Base-by-base conservation (phyloP, 2,888 invertebrate species). In the Antitype chi region DNA sequence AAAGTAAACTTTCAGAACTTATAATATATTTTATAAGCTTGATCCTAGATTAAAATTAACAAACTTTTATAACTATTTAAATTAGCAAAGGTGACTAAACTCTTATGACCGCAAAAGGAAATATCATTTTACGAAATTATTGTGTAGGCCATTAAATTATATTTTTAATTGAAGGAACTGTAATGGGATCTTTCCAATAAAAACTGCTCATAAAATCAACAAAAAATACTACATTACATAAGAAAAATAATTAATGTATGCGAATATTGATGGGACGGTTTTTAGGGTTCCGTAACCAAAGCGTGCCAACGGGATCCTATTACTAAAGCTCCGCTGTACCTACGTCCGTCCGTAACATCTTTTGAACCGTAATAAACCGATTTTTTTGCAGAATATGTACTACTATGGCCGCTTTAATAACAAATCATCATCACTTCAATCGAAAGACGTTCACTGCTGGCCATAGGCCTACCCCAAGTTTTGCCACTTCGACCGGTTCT, bases 21-120 rank as follows among this genome's bases (percentile, higher is more conserved):
- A 62, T 23, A 70, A 78, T 28, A 63, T 60, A 76, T 64, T 38
- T 20, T 59, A 47, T 28, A 47, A 66, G 17, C 47, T 53, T 52
- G 57, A 60, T 63, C 55, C 49, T 69, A 73, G 73, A 84, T 78
- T 66, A 55, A 43, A 76, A 57, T 28, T 47, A 43, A 49, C n/a
- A n/a, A n/a, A n/a, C n/a, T n/a, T n/a, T n/a, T n/a, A 55, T 73
- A 67, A 43, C 17, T 49, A 3, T 53, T 32, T 20, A 76, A 52
- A 80, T 81, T 77, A 60, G n/a, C 74, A 76, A 74, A 72, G 74
- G 84, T 81, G 68, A 81, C 28, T 77, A 74, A 77, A 84, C 81
- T 80, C 66, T 73, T 20, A 62, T 81, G 62, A 81, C 74, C 71
- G 59, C 70, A 78, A 62, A 38, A 57, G 60, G 69, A 69, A 70